These are phyloP conservation scores for Trichogramma pretiosum DNA, from an alignment of 1,140 invertebrate species.

Conservation along the genomic window DNA sequence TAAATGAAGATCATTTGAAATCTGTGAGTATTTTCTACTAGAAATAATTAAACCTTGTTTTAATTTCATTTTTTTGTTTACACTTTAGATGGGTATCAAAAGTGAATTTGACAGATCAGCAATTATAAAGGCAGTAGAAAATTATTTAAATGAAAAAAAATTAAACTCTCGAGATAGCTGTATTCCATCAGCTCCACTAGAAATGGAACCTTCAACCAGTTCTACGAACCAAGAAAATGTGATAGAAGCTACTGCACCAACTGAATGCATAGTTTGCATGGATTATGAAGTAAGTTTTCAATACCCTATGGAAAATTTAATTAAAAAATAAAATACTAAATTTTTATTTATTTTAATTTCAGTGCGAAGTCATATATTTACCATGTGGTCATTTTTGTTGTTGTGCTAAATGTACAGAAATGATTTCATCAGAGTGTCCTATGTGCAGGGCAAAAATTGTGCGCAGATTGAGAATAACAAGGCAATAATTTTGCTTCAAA, in stretches of 20 bases:
- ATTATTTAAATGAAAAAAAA: conserved; percentile 46
- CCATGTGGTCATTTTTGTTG: conserved; percentile 80
- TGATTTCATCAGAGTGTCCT: conserved; percentile 57
- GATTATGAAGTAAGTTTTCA: conserved; percentile 53
- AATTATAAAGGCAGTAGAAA: conserved; percentile 52
- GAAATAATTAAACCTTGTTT: neutral
- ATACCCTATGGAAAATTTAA: neutral
- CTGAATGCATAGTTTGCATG: conserved; percentile 78
- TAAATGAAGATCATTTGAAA: conserved; percentile 40
- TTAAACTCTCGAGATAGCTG: conserved; percentile 21
- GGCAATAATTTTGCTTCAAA: conserved; percentile 34
- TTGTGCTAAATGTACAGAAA: conserved; percentile 57
- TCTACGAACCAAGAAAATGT: conserved; percentile 35
- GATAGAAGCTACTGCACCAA: conserved; percentile 24
- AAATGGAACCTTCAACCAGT: conserved; percentile 33
- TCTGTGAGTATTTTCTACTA: conserved; percentile 22
- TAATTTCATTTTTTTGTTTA: conserved; percentile 10
- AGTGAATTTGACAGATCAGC: conserved; percentile 48
- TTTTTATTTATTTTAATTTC: conserved; percentile 35
- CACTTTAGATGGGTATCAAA: conserved; percentile 50
- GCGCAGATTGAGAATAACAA: conserved; percentile 54
- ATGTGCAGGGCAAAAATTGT: conserved; percentile 65
- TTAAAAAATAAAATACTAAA: conserved; percentile 4
- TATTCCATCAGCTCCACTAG: conserved; percentile 31
- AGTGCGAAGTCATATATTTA: conserved; percentile 70